phyloP scores from a whole-genome alignment of 1,140 invertebrate genomes.

The Drosophila kohkoa region DNA sequence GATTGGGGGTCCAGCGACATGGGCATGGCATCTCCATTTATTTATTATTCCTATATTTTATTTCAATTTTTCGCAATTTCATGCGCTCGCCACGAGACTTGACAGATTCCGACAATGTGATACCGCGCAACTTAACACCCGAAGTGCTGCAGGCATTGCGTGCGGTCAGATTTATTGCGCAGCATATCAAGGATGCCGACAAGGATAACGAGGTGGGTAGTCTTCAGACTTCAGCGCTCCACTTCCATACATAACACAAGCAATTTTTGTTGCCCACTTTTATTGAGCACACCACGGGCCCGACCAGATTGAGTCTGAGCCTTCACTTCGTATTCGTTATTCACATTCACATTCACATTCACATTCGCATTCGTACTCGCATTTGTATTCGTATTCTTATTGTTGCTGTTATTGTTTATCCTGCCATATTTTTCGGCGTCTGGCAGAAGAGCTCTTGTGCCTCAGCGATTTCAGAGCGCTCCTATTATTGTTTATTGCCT shows the following conservation, averaged over 20 bases:
- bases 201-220: constrained; percentile 95
- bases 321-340: constrained; percentile 23
- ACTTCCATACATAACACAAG: neutral
- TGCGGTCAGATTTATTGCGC: constrained; percentile 97
- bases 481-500: constrained; percentile 76
- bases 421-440: constrained; percentile 60
- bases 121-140: constrained; percentile 91
- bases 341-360: constrained; percentile 8
- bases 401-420: constrained; percentile 67
- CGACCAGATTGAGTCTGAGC: constrained; percentile 22
- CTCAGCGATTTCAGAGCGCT: constrained; percentile 18
- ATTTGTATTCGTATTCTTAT: constrained; percentile 37
- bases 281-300: constrained; percentile 55
- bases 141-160: constrained; percentile 96
- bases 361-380: constrained; percentile 25
- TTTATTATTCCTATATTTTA: constrained; percentile 82
- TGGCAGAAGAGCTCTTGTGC: constrained; percentile 28
- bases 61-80: constrained; percentile 80
- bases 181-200: constrained; percentile 98
- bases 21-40: constrained; percentile 59
- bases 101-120: constrained; percentile 91
- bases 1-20: neutral
- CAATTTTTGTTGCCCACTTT: constrained; percentile 62
- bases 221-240: constrained; percentile 6
- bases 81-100: constrained; percentile 65